phyloP scores from a whole-genome alignment of 2,888 invertebrate species.

The Rosalia funebris region DNA sequence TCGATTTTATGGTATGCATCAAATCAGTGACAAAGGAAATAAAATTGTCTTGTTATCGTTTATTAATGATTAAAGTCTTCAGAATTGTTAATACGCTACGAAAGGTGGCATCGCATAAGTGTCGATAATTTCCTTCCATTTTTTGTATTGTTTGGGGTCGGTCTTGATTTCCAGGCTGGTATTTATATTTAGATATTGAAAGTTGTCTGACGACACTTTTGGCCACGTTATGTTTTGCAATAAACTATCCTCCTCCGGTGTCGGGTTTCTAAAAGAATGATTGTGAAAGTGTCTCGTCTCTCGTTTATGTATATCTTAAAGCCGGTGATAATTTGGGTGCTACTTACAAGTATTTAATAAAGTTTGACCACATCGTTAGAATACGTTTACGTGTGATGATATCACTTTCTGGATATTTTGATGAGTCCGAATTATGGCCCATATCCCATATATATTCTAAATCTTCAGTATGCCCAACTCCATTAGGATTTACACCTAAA shows the following conservation, averaged over 20 bases:
- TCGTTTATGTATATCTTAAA: neutral
- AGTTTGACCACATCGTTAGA: conserved; percentile 37
- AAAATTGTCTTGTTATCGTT: no score
- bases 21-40: no score
- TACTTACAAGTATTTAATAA: conserved; percentile 35
- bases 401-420: conserved; percentile 31
- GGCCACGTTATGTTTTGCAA: conserved; percentile 25
- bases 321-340: neutral
- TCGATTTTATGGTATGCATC: no score
- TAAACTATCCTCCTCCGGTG: conserved; percentile 18
- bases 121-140: conserved; percentile 6
- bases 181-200: conserved; percentile 27
- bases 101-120: conserved; percentile 5
- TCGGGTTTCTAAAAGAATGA: conserved; percentile 24
- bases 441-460: conserved; percentile 11
- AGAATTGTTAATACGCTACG: neutral
- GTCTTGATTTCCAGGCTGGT: conserved; percentile 8
- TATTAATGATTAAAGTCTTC: no score
- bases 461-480: neutral
- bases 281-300: no score
- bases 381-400: conserved; percentile 34
- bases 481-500: neutral
- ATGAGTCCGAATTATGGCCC: conserved; percentile 17
- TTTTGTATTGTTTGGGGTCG: conserved; percentile 29
- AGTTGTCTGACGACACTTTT: neutral